Evolutionary conservation across 2,113 vertebrate species (phyloP), one percentile per base, ranked within the genome.

Genomic region (Mobula birostris): DNA sequence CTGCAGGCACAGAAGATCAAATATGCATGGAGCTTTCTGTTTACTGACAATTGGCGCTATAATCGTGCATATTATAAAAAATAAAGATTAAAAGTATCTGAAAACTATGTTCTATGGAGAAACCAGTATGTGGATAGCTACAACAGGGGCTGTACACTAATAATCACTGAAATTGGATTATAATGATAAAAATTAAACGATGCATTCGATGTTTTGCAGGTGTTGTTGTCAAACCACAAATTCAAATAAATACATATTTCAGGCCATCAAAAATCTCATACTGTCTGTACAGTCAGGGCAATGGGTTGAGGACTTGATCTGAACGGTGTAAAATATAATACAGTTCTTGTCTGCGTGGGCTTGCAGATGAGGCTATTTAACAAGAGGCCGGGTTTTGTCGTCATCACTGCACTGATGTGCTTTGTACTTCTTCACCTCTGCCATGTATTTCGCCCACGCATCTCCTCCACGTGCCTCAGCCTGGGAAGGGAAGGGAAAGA

Each of bases 381-480:
- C 98, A 96, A 99, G 97, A 94, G 98, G 98, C 80, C 98, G 97
- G 95, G 98, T 99, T 96, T 99, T 99, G 96, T 99, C 98, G 61
- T 99, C 98, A 4, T 99, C 98, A 0, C 98, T 97, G 95, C 98
- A 99, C 97, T 99, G 98, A 94, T 99, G 98, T 90, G 98, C 98
- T 97, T 99, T 99, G 96, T 99, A 99, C 96, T 98, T 99, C 97
- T 99, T 98, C 96, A 99, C 98, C 96, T 99, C 98, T 9, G 98
- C 98, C 98, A 99, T 99, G 97, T 99, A 99, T 96, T 98, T 98
- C 95, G 98, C 97, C 98, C 98, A 99, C 6, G 98, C 98, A 32
- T 99, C 98, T 94, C 98, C 98, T 97, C 98, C 99, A 96, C 97
- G 98, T 94, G 98, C 96, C 95, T 97, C 97, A 94, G 95, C 96